Conservation (phyloP, 2,888 invertebrate species). For the Lepidocyrtinus sp. region DNA sequence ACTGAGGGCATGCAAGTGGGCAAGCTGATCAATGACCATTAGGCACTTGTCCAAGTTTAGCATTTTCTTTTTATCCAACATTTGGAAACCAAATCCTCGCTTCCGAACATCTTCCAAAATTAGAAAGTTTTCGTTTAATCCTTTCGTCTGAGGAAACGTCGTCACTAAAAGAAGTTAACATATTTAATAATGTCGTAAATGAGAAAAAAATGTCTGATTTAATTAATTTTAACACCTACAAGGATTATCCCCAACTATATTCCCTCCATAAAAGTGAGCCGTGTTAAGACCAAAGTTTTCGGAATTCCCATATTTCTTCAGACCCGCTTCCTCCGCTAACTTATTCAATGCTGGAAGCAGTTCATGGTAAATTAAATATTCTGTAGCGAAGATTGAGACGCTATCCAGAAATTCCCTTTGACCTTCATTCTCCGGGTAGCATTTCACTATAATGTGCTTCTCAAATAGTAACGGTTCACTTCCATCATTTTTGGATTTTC, state of each 20-base stretch:
- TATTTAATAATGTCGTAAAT: too few species aligned
- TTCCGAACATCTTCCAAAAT: constrained; percentile 32
- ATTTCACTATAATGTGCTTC: constrained; percentile 24
- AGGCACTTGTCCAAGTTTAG: constrained; percentile 60
- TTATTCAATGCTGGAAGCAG: constrained; percentile 23
- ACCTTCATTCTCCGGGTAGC: constrained; percentile 20
- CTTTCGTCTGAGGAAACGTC: background rate
- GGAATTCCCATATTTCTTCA: background rate
- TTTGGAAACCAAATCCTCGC: constrained; percentile 57
- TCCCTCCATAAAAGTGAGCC: constrained; percentile 31
- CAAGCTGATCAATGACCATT: constrained; percentile 62
- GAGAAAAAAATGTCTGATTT: too few species aligned
- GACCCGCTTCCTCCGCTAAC: constrained; percentile 3
- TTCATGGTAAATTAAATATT: constrained; percentile 22
- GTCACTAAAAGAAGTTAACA: background rate
- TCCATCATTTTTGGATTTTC: too few species aligned
- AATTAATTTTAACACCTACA: background rate
- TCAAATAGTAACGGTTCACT: background rate
- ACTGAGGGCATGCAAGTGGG: constrained; percentile 48
- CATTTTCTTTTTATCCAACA: constrained; percentile 54
- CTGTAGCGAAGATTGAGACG: constrained; percentile 14
- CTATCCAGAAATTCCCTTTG: constrained; percentile 21
- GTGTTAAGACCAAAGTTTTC: background rate
- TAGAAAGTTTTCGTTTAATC: constrained; percentile 16
- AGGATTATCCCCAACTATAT: constrained; percentile 4